phyloP scores from a whole-genome alignment of 2,888 invertebrate species.

The Xestia sexstrigata region DNA sequence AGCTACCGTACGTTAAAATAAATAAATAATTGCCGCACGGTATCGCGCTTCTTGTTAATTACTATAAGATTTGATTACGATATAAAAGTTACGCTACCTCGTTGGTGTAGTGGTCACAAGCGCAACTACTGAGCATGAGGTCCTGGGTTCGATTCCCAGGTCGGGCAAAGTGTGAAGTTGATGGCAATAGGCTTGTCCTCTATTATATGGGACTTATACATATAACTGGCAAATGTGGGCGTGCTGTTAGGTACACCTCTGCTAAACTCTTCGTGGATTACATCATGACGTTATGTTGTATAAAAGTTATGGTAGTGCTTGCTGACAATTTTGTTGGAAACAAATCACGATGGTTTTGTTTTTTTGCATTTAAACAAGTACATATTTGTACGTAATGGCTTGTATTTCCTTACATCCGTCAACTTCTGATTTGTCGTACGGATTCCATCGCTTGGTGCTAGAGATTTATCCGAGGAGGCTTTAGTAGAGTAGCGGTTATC shows the following conservation, averaged over 20 bases:
- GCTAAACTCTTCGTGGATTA: too few species aligned
- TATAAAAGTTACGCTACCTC: conserved; percentile 4
- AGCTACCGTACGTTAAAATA: conserved; percentile 37
- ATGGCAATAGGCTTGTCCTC: too few species aligned
- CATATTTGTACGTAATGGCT: not conserved
- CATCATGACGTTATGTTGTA: too few species aligned
- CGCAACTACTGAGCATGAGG: too few species aligned
- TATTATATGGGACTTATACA: too few species aligned
- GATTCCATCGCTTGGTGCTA: too few species aligned
- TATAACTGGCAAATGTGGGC: too few species aligned
- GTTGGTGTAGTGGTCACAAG: too few species aligned
- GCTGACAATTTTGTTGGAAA: not conserved
- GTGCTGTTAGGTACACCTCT: too few species aligned
- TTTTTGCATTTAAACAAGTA: not conserved
- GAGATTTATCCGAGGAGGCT: too few species aligned
- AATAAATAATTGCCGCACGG: conserved; percentile 28
- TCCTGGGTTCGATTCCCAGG: too few species aligned
- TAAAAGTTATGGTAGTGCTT: not conserved
- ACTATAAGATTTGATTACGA: conserved; percentile 26
- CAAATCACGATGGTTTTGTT: not conserved
- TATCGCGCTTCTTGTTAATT: conserved; percentile 24
- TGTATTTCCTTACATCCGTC: not conserved
- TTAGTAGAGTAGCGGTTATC: not conserved
- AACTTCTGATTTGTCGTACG: not conserved
- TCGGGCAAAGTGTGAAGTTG: too few species aligned